phyloP scores from a whole-genome alignment of 2,888 invertebrate species.

The Rhamnusium bicolor region DNA sequence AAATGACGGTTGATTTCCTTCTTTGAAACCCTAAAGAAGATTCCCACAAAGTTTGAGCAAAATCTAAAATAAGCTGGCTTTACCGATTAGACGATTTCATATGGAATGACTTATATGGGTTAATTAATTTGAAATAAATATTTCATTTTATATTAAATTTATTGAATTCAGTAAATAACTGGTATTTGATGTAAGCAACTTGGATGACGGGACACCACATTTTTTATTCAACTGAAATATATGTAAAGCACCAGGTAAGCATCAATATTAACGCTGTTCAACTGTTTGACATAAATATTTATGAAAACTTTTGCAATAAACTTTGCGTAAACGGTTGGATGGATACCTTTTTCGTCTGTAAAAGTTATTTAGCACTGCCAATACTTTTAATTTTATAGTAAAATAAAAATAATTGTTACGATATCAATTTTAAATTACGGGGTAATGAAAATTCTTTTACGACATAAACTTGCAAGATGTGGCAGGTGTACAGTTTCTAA shows the following conservation, averaged over 20 bases:
- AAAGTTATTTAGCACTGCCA: not conserved
- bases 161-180: constrained; percentile 16
- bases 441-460: not conserved
- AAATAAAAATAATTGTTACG: constrained; percentile 12
- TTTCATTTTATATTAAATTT: constrained; percentile 14
- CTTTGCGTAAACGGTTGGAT: not conserved
- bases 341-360: not conserved
- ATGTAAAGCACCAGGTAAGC: constrained; percentile 33
- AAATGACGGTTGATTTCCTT: no score
- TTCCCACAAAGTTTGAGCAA: no score
- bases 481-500: not conserved
- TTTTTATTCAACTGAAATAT: not conserved
- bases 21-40: no score
- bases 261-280: constrained; percentile 30
- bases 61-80: no score
- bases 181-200: not conserved
- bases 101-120: no score
- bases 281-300: constrained; percentile 38
- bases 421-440: not conserved
- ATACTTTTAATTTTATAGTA: constrained; percentile 22
- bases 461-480: constrained; percentile 4
- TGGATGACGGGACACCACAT: not conserved
- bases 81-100: no score
- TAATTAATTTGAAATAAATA: not conserved
- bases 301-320: constrained; percentile 30